Conservation (phyloP, 2,113 vertebrate species). For the Pseudorhombus dupliciocellatus region DNA sequence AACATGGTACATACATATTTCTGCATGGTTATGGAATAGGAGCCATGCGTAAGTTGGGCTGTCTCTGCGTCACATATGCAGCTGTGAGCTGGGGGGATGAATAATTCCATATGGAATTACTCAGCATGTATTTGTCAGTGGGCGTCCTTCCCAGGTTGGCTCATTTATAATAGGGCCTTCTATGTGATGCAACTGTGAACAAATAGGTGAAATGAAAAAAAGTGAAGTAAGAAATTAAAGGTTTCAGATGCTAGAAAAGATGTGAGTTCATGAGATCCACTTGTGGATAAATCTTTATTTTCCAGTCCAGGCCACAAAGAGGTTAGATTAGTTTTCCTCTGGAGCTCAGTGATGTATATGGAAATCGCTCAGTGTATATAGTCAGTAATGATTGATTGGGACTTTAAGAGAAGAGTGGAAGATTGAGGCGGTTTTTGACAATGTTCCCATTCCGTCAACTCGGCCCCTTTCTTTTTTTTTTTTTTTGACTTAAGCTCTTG, state of each 20-base stretch:
- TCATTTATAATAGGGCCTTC: neutral
- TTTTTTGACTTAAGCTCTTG: conserved; percentile 55
- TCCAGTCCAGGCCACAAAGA: neutral
- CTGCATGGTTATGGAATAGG: conserved; percentile 19
- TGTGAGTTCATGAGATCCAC: neutral
- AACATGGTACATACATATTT: conserved; percentile 31
- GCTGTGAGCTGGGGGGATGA: conserved; percentile 20
- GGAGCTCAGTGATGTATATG: neutral
- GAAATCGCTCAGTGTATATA: neutral
- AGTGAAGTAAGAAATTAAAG: neutral
- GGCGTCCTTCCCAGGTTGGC: neutral
- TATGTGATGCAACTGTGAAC: neutral
- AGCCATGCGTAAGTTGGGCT: neutral
- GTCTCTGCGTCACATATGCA: conserved; percentile 4
- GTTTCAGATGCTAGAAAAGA: neutral
- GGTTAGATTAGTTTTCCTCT: neutral
- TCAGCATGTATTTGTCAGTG: conserved; percentile 18
- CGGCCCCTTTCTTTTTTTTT: conserved; percentile 54
- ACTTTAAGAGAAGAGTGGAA: conserved; percentile 1
- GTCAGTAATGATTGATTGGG: neutral
- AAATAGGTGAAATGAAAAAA: neutral
- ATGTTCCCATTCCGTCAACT: conserved; percentile 63
- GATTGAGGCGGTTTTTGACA: conserved; percentile 43
- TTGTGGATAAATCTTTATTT: no score
- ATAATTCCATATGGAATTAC: conserved; percentile 23